phyloP scores from a whole-genome alignment of 2,888 invertebrate genomes.

The Pandemis cinnamomeana region DNA sequence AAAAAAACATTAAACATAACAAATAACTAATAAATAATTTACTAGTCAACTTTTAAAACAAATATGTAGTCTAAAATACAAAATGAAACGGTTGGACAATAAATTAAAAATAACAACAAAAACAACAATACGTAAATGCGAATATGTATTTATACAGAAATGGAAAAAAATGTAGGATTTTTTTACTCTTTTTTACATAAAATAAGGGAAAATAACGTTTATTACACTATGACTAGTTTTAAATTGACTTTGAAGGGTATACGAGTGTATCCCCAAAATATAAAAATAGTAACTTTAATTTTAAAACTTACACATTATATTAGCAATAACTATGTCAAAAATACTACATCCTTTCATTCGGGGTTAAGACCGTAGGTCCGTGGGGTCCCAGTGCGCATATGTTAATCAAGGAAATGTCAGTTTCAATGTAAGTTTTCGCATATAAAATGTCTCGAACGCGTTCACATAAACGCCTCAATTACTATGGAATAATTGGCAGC shows the following conservation, averaged over 20 bases:
- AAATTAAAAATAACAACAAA: background rate
- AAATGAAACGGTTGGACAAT: too few species aligned
- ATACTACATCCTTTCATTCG: background rate
- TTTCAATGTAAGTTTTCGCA: too few species aligned
- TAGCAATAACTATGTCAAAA: conserved; percentile 18
- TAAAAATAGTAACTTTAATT: conserved; percentile 13
- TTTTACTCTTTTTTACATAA: background rate
- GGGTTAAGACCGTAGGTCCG: too few species aligned
- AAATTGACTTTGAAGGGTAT: conserved; percentile 18
- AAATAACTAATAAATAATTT: background rate
- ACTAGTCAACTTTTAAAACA: background rate
- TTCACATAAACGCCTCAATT: too few species aligned
- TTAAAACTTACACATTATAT: conserved; percentile 17
- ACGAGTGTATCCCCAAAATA: background rate
- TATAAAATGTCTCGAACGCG: too few species aligned
- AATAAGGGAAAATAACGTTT: background rate
- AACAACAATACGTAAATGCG: conserved; percentile 30
- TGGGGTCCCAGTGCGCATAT: too few species aligned
- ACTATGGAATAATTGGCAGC: too few species aligned
- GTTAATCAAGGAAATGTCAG: too few species aligned
- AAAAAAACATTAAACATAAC: background rate
- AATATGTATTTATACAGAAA: background rate
- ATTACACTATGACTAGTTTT: conserved; percentile 33
- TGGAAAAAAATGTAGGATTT: background rate
- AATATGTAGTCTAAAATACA: too few species aligned